Evolutionary conservation across 2,113 vertebrate genomes (phyloP).

Genomic region (Rhinolophus sinicus): DNA sequence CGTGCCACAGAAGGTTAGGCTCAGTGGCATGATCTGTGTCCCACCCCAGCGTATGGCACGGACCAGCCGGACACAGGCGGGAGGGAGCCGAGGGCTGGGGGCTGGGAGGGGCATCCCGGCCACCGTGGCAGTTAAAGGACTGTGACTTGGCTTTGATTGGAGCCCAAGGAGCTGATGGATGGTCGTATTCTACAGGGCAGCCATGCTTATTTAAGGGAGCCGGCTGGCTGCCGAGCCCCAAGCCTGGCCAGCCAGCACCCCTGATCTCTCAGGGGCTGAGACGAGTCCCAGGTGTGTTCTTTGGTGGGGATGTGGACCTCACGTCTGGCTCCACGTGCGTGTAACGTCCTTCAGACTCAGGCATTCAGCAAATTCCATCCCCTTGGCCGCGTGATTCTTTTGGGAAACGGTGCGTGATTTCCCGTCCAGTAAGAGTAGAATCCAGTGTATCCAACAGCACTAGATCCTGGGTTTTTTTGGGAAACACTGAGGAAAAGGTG

Average conservation of each 20-base stretch:
- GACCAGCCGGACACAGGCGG: rapidly evolving
- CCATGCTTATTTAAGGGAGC: neutral
- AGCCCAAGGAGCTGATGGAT: neutral
- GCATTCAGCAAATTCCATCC: neutral
- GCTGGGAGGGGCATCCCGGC: rapidly evolving
- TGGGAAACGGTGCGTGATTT: neutral
- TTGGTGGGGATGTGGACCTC: neutral
- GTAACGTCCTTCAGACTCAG: neutral
- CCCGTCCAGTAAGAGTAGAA: neutral
- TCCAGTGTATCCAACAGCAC: neutral
- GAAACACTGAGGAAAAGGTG: neutral
- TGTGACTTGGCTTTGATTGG: neutral
- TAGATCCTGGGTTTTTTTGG: neutral
- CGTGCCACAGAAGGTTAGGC: neutral
- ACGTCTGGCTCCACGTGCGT: neutral
- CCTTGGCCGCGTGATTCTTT: neutral
- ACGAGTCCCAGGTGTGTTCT: neutral
- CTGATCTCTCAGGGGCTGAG: neutral
- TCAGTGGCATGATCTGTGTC: rapidly evolving
- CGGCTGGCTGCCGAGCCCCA: neutral
- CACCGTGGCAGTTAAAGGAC: neutral
- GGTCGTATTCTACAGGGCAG: neutral
- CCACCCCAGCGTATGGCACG: neutral
- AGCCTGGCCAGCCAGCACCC: neutral
- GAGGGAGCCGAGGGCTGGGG: neutral